These are phyloP conservation scores for Pyxicephalus adspersus DNA, from an alignment of 2,113 vertebrate species.

Conservation along the genomic window DNA sequence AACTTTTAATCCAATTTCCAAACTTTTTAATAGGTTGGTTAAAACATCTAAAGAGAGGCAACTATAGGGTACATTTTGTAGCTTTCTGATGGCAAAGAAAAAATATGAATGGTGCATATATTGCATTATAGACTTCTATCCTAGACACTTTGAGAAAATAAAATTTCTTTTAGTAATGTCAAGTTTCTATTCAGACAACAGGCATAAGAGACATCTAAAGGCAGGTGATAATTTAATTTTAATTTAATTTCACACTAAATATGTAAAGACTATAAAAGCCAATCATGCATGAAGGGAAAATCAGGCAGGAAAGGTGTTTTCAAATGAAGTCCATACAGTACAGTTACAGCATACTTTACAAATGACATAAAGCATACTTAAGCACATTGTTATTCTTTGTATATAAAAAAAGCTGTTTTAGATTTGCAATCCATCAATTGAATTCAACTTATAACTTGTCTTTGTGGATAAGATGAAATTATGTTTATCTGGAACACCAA, in stretches of 20 bases:
- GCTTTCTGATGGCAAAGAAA: not conserved
- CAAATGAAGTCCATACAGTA: constrained; percentile 16
- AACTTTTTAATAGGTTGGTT: no score
- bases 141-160: not conserved
- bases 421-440: not conserved
- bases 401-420: not conserved
- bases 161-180: constrained; percentile 8
- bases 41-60: not conserved
- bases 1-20: no score
- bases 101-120: not conserved
- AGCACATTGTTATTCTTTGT: constrained; percentile 18
- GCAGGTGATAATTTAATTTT: constrained; percentile 44
- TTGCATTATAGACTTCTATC: not conserved
- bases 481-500: no score
- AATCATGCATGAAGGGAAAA: constrained; percentile 31
- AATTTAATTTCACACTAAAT: constrained; percentile 45
- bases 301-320: constrained; percentile 8
- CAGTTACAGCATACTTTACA: not conserved
- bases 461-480: no score
- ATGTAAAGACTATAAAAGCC: constrained; percentile 29
- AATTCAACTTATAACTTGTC: not conserved
- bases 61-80: not conserved
- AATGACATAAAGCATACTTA: constrained; percentile 27
- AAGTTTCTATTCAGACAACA: constrained; percentile 19
- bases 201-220: constrained; percentile 16